Evolutionary conservation across 2,113 vertebrate genomes (phyloP), one percentile per base, ranked within the genome.

Genomic region (Perca fluviatilis): DNA sequence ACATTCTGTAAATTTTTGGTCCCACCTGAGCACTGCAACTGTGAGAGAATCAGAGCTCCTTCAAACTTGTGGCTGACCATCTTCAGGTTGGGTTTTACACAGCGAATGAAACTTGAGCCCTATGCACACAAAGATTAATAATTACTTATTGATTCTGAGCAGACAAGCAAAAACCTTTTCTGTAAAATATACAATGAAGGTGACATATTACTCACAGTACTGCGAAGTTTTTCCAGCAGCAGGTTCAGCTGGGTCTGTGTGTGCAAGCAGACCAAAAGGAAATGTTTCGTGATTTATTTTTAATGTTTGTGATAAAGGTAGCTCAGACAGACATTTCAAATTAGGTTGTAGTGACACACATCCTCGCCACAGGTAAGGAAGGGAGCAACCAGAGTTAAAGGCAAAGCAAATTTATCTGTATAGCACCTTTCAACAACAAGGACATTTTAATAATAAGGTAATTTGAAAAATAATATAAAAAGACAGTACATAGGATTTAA

Each of bases 21-120:
- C 71, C 50, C 95, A 99, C 98, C 98, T 94, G 98, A 99, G 89
- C 98, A 99, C 63, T 99, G 98, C 82, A 99, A 96, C 92, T 99
- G 98, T 57, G 98, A 99, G 57, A 99, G 96, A 87, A 99, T 99
- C 77, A 99, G 97, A 80, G 96, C 97, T 70, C 98, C 98, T 95
- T 99, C 98, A 90, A 99, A 99, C 90, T 98, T 96, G 84, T 99
- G 98, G 91, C 96, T 98, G 90, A 97, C 97, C 98, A 99, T 99
- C 96, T 98, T 99, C 89, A 99, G 95, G 93, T 99, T 99, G 60
- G 98, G 98, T 84, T 99, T 99, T 82, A 99, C 97, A 83, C 98
- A 99, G 64, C 98, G 98, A 92, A 99, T 98, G 89, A 99, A 99
- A 90, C 98, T 99, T 3, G 98, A 97, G 33, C 98, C 98, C 98